These are phyloP conservation scores for Oceanodroma tethys DNA, from an alignment of 2,113 vertebrate genomes.

Conservation along the genomic window DNA sequence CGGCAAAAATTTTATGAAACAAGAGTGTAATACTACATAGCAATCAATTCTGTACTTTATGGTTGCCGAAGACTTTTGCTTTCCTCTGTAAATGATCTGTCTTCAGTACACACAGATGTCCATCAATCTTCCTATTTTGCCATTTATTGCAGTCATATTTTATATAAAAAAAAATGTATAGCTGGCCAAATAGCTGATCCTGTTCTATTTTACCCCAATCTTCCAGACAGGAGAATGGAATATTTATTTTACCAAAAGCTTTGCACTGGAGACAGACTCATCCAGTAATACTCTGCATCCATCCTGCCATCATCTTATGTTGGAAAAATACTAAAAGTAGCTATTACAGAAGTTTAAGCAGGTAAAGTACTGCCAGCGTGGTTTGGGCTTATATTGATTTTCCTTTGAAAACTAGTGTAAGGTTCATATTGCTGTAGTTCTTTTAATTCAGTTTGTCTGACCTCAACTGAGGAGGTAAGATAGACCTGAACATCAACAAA, in stretches of 20 bases:
- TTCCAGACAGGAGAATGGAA: background rate
- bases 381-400: background rate
- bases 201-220: background rate
- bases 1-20: slow-evolving; percentile 39
- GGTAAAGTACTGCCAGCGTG: background rate
- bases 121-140: slow-evolving; percentile 22
- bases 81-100: slow-evolving; percentile 13
- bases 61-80: slow-evolving; percentile 4
- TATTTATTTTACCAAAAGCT: slow-evolving; percentile 18
- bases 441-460: background rate
- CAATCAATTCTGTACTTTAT: slow-evolving; percentile 12
- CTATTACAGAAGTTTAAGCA: background rate
- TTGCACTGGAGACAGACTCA: background rate
- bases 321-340: background rate
- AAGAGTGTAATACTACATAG: background rate
- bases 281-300: background rate
- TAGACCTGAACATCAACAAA: background rate
- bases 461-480: background rate
- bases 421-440: background rate
- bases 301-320: background rate
- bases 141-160: slow-evolving; percentile 43
- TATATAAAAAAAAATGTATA: background rate
- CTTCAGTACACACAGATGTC: background rate
- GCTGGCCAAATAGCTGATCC: background rate
- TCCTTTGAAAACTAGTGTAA: background rate